Conservation (phyloP, 2,113 vertebrate species). For the Microcebus jonahi region DNA sequence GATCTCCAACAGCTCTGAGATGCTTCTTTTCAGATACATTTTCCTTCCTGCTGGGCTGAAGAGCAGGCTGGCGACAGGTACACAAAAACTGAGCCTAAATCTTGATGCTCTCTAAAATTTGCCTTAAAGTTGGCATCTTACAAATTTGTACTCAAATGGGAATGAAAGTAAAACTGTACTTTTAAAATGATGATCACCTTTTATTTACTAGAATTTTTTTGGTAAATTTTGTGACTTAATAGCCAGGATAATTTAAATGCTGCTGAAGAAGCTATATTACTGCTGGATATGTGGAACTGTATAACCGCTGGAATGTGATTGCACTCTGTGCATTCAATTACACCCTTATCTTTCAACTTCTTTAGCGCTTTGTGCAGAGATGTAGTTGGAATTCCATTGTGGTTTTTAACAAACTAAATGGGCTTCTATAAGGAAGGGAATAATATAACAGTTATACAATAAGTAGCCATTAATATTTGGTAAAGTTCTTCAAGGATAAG, state of each 20-base stretch:
- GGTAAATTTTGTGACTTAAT: background rate
- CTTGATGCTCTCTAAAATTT: background rate
- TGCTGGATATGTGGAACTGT: background rate
- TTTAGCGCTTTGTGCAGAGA: constrained; percentile 51
- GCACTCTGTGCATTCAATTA: background rate
- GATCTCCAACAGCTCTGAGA: background rate
- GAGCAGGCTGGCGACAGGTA: rapidly evolving
- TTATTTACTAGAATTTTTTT: background rate
- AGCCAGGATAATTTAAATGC: constrained; percentile 7
- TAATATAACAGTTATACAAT: constrained; percentile 41
- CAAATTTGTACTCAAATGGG: background rate
- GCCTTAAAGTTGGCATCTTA: background rate
- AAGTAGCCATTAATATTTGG: constrained; percentile 24
- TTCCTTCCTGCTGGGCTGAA: background rate
- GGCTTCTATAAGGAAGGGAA: constrained; percentile 30
- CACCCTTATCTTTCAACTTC: constrained; percentile 11
- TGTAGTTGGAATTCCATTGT: constrained; percentile 44
- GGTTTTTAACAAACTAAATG: constrained; percentile 60
- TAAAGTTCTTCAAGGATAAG: background rate
- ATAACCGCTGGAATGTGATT: background rate
- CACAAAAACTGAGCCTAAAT: too few species aligned
- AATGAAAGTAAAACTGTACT: background rate
- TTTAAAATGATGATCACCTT: background rate
- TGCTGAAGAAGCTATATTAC: background rate
- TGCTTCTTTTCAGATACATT: background rate